These are phyloP conservation scores for Triplophysa bombifrons DNA, from an alignment of 2,797 vertebrate species.

Conservation along the genomic window DNA sequence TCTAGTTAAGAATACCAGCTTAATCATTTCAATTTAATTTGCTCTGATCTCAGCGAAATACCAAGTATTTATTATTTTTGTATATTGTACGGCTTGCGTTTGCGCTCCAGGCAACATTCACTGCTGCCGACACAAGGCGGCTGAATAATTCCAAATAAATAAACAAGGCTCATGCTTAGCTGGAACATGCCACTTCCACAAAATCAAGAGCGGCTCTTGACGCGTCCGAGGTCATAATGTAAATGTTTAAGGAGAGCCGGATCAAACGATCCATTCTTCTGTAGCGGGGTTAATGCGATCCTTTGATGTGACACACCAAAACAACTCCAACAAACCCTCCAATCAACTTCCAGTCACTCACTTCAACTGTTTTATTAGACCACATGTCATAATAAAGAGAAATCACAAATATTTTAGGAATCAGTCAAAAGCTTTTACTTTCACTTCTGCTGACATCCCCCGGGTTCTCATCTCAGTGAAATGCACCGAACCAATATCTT, in stretches of 20 bases:
- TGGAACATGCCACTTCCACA: constrained; percentile 58
- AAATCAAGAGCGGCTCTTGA: constrained; percentile 57
- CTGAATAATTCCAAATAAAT: constrained; percentile 54
- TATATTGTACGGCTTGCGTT: not conserved
- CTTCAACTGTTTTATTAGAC: too few species aligned
- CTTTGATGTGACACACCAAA: constrained; percentile 67
- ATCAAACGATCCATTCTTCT: constrained; percentile 32
- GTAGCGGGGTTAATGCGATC: constrained; percentile 19
- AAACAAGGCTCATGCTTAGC: constrained; percentile 57
- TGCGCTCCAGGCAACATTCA: not conserved
- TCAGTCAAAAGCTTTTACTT: too few species aligned
- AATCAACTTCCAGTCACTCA: constrained; percentile 45
- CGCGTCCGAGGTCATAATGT: constrained; percentile 66
- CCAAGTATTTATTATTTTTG: not conserved
- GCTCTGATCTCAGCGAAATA: not conserved
- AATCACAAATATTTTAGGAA: too few species aligned
- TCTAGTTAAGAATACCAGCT: not conserved
- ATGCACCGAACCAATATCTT: not conserved
- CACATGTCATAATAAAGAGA: too few species aligned
- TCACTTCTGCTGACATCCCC: too few species aligned
- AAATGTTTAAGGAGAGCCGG: constrained; percentile 58
- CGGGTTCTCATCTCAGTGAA: not conserved
- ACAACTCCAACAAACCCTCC: constrained; percentile 58
- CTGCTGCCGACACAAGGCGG: not conserved
- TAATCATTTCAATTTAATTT: not conserved